Conservation (phyloP, 2,888 invertebrate species). For the Agonum fuliginosum region DNA sequence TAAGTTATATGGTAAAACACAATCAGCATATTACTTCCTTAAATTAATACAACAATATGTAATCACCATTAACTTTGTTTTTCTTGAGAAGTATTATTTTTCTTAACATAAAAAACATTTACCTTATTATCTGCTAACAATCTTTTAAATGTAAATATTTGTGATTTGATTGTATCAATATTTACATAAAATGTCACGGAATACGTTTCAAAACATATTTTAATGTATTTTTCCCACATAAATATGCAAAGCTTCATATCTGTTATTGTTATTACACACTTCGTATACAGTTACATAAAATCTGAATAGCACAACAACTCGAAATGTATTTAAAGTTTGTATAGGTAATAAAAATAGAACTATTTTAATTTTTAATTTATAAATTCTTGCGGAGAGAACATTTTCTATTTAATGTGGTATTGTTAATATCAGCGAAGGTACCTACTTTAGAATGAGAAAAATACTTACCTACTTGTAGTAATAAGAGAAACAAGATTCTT, state of each 20-base stretch:
- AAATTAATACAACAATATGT: too few relatives aligned
- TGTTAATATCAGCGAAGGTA: not conserved
- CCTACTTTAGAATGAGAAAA: not conserved
- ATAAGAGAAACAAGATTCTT: not conserved
- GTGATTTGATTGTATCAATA: not conserved
- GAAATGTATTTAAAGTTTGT: too few relatives aligned
- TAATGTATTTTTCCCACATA: constrained; percentile 11
- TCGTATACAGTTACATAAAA: not conserved
- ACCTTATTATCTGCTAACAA: too few relatives aligned
- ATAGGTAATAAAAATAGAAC: too few relatives aligned
- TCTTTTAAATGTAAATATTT: not conserved
- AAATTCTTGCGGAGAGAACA: constrained; percentile 22
- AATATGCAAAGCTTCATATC: constrained; percentile 22
- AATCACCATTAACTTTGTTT: too few relatives aligned
- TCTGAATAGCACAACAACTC: too few relatives aligned
- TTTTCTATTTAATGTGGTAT: constrained; percentile 25
- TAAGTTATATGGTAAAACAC: too few relatives aligned
- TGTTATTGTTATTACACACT: not conserved
- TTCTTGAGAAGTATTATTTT: too few relatives aligned
- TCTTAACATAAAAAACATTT: too few relatives aligned
- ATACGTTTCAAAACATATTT: not conserved
- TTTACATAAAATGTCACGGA: constrained; percentile 33
- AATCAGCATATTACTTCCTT: too few relatives aligned
- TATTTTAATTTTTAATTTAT: not conserved
- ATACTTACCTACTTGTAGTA: not conserved